Evolutionary conservation across 2,797 vertebrate species (phyloP), one percentile per base, ranked within the genome.

Genomic region (Amphiprion clarkii): DNA sequence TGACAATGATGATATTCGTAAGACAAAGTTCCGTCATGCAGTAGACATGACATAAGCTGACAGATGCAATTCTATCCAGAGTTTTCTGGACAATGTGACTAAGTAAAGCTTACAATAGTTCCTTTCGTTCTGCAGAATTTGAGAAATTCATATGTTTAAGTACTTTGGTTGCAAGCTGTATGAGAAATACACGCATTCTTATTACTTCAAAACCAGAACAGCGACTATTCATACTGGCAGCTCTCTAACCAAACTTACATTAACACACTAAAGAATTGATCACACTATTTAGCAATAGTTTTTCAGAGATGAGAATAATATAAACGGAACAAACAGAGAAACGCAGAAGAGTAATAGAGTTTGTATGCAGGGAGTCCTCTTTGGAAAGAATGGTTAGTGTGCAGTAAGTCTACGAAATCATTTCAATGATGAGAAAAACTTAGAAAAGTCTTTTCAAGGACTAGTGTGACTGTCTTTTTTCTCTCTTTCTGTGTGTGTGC

Each of bases 371-470:
- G 2, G 25, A 74, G 73, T 31, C 36, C 42, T 59, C 51, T 64
- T 59, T 2, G 1, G 23, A 23, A 62, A 56, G 61, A 81, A 57
- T 69, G 23, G 55, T 59, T 60, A 4, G 40, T 77, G 57, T 79
- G 62, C 59, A 79, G 54, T 40, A n/a, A 23, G 23, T 60, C 57
- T 42, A 9, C 73, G 48, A 62, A 53, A 74, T 77, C 44, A 71
- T 69, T 66, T 31, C 82, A 84, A 66, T 74, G 63, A 74, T 42
- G 53, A 65, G 17, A 44, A 27, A 51, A 78, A 71, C 73, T 76
- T 82, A 23, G 3, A 31, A 46, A 5, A 33, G 9, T 36, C 33
- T 52, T 76, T 63, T 66, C 60, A 31, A 58, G 14, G 14, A 72
- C 46, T 36, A 49, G 10, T 10, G 23, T 67, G 21, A 60, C 33